phyloP scores from a whole-genome alignment of 2,113 vertebrate genomes.

The Poeciliopsis prolifica region DNA sequence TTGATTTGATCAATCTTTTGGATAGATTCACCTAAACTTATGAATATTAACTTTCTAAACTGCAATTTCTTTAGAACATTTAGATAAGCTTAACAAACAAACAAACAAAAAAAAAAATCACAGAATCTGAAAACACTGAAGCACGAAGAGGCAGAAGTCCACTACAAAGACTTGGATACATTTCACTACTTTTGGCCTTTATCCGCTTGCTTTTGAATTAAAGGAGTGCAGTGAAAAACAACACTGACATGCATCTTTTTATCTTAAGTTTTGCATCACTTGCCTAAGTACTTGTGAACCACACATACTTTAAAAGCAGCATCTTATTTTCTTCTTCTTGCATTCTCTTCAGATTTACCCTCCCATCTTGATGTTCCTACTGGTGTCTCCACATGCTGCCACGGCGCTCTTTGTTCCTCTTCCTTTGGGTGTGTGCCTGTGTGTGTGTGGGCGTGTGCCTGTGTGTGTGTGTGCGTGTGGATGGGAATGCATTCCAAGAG shows the following conservation, averaged over 20 bases:
- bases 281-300: not conserved
- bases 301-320: not conserved
- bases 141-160: too few relatives aligned
- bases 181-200: not conserved
- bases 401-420: conserved; percentile 71
- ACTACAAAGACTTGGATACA: not conserved
- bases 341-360: conserved; percentile 7
- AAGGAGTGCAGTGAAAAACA: not conserved
- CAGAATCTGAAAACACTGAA: too few relatives aligned
- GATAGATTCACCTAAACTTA: too few relatives aligned
- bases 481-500: conserved; percentile 38
- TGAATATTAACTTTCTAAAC: too few relatives aligned
- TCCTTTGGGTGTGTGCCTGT: conserved; percentile 49
- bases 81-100: too few relatives aligned
- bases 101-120: too few relatives aligned
- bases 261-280: not conserved
- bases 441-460: conserved; percentile 48
- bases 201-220: not conserved
- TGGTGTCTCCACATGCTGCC: conserved; percentile 60
- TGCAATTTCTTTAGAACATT: too few relatives aligned
- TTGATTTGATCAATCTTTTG: too few relatives aligned
- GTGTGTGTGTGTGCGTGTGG: conserved; percentile 19
- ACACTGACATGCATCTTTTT: too few relatives aligned
- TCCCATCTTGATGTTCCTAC: conserved; percentile 45
- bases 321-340: not conserved